Evolutionary conservation across 2,888 invertebrate genomes (phyloP), one percentile per base, ranked within the genome.

Genomic region (Cancer borealis): DNA sequence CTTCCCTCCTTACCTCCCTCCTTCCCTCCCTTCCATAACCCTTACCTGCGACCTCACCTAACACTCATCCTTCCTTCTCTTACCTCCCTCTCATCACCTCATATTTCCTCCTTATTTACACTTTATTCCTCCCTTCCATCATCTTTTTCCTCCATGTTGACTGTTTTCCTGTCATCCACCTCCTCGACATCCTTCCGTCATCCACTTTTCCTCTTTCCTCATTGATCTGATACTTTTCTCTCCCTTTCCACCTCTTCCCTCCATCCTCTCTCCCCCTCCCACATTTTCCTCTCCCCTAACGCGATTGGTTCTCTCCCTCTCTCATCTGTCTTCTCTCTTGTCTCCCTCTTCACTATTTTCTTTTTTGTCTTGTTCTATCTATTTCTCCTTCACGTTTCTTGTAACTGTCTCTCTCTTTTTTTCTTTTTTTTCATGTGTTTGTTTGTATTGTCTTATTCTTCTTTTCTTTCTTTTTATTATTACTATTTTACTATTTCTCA

Each of bases 261-360:
- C 6, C 6, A 6, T 66, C n/a, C 66, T 21, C 66, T 66, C n/a
- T n/a, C 66, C n/a, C 14, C 66, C n/a, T 66, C 66, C 66, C 66
- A n/a, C 66, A 5, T n/a, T 66, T 66, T 21, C 21, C 21, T 66
- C 66, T 66, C n/a, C n/a, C 6, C 66, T 66, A 66, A n/a, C 66
- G 17, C 54, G 54, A 66, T 66, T n/a, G n/a, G n/a, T 66, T n/a
- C n/a, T 66, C 66, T 66, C 66, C 66, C 66, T 66, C 66, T 66
- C 66, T 66, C 66, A 66, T 66, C 66, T 66, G 6, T 66, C 66
- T 79, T 79, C 79, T 30, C 79, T 14, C 79, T 30, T 30, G 30
- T 79, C 21, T 26, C 26, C 30, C 79, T 30, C 79, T 17, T 54
- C 54, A 54, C 12, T 54, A 17, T 54, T 17, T 54, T 54, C 17